A percentile compares a stretch with the other conserved stretches of the same genome.
phyloP scores from a whole-genome alignment of 2,113 vertebrate genomes.

The Nycticryphes semicollaris region DNA sequence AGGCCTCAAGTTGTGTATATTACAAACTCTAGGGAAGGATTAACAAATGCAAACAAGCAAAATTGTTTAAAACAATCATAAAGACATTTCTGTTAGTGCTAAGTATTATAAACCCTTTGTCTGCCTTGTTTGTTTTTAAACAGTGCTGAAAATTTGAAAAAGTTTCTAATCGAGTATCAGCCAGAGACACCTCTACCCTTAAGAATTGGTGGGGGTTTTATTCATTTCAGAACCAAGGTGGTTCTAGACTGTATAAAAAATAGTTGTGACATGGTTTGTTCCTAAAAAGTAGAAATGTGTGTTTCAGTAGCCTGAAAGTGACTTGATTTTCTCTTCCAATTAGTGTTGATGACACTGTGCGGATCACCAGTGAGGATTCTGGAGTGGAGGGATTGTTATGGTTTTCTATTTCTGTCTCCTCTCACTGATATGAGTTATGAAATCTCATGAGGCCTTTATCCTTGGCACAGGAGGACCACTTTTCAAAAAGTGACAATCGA shows the following conservation, averaged over 20 bases:
- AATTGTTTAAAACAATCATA: neutral
- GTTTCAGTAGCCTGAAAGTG: neutral
- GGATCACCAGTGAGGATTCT: neutral
- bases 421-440: neutral
- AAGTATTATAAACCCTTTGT: neutral
- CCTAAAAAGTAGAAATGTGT: neutral
- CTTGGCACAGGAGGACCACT: neutral
- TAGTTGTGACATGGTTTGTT: neutral
- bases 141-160: neutral
- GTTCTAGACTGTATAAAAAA: neutral
- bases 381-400: neutral
- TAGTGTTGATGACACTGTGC: neutral
- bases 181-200: neutral
- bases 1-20: neutral
- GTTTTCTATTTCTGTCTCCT: neutral
- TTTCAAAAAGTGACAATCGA: fast-evolving
- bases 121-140: neutral
- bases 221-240: neutral
- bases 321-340: neutral
- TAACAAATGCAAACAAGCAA: neutral
- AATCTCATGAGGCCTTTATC: neutral
- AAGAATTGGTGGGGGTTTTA: neutral
- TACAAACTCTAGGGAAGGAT: neutral
- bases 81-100: neutral
- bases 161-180: neutral